These are phyloP conservation scores for Callorhinus ursinus DNA, from an alignment of 2,113 vertebrate species.

Conservation along the genomic window DNA sequence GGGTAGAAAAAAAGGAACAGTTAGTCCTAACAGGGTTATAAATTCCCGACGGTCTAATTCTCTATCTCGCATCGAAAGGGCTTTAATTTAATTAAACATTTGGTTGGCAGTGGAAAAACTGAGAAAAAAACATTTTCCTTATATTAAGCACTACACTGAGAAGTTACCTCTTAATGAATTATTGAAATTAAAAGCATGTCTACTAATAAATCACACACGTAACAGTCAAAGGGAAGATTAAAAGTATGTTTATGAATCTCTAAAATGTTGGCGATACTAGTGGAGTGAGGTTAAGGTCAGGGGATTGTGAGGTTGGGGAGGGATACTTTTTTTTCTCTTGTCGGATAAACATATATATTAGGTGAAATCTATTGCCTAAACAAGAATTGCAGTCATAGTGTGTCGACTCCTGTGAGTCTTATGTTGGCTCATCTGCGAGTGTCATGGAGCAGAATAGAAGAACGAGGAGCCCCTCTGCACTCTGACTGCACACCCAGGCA, in stretches of 20 bases:
- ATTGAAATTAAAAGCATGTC: neutral
- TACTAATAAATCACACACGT: neutral
- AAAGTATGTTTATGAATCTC: neutral
- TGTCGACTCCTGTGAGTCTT: neutral
- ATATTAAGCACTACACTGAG: constrained; percentile 18
- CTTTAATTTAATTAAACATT: constrained; percentile 26
- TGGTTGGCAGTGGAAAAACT: neutral
- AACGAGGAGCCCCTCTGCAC: neutral
- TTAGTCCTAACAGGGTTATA: neutral
- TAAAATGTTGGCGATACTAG: neutral
- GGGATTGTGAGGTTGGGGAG: neutral
- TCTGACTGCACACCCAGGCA: fast-evolving
- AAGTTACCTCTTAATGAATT: neutral
- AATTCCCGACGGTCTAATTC: constrained; percentile 4
- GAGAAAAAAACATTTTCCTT: neutral
- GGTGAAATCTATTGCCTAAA: neutral
- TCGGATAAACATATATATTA: neutral
- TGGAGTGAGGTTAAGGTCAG: neutral
- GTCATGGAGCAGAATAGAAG: neutral
- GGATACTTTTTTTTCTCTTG: neutral
- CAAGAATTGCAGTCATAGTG: neutral
- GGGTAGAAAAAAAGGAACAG: neutral
- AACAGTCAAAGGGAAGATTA: neutral
- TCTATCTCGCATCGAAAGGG: neutral
- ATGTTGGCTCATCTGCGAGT: fast-evolving